Base-by-base conservation (phyloP, 2,888 invertebrate species). In the Toxonevra muliebris region DNA sequence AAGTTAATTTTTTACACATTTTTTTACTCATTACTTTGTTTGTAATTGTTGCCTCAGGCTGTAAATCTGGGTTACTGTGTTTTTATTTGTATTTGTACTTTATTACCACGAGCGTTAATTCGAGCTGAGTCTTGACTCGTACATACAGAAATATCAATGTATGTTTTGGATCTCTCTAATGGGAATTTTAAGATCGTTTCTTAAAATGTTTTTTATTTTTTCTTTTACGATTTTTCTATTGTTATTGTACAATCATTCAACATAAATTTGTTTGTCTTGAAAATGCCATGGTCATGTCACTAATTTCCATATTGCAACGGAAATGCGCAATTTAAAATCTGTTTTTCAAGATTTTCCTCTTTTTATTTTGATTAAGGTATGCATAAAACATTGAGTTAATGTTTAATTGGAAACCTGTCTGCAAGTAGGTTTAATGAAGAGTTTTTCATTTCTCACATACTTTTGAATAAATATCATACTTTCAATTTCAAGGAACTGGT, bases 211-310 rank as follows among this genome's bases (percentile, higher is more conserved):
- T 15, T 11, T 61, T 52, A 10, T 30, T 48, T 48, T 48, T 40
- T 58, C 42, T 40, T 58, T 42, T 41, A 15, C 48, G n/a, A n/a
- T 48, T 50, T 17, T 52, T 62, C 40, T 52, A 30, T 62, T 62
- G 52, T 5, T 4, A 40, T 53, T 30, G 12, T 30, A 30, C 30
- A 7, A 30, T 30, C 2, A 30, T 30, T 30, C 30, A 30, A 7
- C 30, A 30, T 30, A 30, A 30, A 7, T 30, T 30, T 30, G 2
- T 30, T 50, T 57, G 50, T 64, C 59, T 61, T 52, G 50, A 69
- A 69, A 77, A 76, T 75, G 75, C 76, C 79, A 78, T 76, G 79
- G 78, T 17, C 61, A 57, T 60, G 59, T 54, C 60, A 45, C 11
- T 54, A 30, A 68, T 63, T 60, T 59, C 40, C 41, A 61, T 61